Percentiles rank a stretch among this genome's conserved stretches.
These are phyloP conservation scores for Hassar affinis DNA, from an alignment of 2,113 vertebrate species.

Conservation along the genomic window DNA sequence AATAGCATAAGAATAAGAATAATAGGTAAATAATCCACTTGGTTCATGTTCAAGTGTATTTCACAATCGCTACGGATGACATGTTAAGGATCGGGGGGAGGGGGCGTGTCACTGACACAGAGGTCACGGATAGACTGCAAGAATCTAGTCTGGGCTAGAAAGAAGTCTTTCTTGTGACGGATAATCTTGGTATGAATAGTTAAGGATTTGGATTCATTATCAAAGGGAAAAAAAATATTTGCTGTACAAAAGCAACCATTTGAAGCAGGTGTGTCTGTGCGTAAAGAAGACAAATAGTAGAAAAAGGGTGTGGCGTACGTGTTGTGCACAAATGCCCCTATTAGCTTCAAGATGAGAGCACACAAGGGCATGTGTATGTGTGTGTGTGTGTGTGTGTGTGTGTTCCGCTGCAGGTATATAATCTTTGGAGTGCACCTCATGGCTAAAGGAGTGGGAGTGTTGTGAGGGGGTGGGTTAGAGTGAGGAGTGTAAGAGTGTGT, in stretches of 20 bases:
- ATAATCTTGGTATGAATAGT: too few relatives aligned
- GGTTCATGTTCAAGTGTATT: background rate
- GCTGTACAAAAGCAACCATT: conserved; percentile 9
- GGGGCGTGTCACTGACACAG: background rate
- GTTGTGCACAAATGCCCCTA: conserved; percentile 64
- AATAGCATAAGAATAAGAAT: too few relatives aligned
- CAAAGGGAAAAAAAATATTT: background rate
- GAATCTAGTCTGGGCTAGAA: background rate
- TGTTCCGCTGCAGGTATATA: conserved; percentile 53
- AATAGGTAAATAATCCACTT: too few relatives aligned
- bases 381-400: conserved; percentile 51
- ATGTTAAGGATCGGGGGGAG: background rate
- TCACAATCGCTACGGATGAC: background rate
- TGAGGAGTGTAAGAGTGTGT: conserved; percentile 35
- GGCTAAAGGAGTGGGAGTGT: conserved; percentile 57
- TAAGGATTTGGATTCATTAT: background rate
- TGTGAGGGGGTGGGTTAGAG: conserved; percentile 32
- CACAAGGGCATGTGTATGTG: conserved; percentile 44
- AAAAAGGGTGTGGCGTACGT: conserved; percentile 45
- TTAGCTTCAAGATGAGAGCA: conserved; percentile 62
- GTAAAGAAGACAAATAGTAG: conserved; percentile 28
- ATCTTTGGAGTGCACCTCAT: conserved; percentile 45
- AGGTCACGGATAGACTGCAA: background rate
- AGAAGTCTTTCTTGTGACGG: too few relatives aligned
- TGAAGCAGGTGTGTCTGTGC: background rate